Percentiles rank a stretch among this genome's conserved stretches.
These are phyloP conservation scores for Scaptomyza polygonia DNA, from an alignment of 2,888 invertebrate genomes.

Conservation along the genomic window DNA sequence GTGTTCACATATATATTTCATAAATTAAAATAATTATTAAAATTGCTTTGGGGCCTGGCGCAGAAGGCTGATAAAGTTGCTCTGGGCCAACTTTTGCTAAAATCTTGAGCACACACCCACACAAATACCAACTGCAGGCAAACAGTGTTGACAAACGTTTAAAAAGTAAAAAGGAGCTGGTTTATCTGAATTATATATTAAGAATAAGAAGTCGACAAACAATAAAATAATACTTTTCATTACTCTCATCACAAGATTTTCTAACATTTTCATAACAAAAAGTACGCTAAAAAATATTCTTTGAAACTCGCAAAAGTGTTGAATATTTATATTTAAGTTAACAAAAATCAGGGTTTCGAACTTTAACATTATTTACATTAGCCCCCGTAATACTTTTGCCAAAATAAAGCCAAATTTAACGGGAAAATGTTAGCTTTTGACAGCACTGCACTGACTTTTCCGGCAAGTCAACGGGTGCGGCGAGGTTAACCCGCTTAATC, in stretches of 20 bases:
- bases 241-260: not conserved
- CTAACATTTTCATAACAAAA: no score
- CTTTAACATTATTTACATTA: no score
- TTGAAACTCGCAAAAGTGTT: not conserved
- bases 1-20: conserved; percentile 51
- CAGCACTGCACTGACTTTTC: not conserved
- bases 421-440: not conserved
- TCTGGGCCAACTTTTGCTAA: conserved; percentile 16
- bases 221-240: not conserved
- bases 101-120: conserved; percentile 7
- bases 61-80: conserved; percentile 31
- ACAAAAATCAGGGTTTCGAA: no score
- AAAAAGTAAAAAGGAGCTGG: not conserved
- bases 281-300: not conserved
- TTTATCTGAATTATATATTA: not conserved
- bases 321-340: no score
- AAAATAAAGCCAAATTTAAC: not conserved
- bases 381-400: no score
- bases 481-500: conserved; percentile 30
- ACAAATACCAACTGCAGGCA: conserved; percentile 13
- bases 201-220: not conserved
- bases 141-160: conserved; percentile 3
- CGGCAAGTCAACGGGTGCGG: not conserved
- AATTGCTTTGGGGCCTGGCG: conserved; percentile 63
- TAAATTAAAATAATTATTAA: conserved; percentile 74